A percentile compares a stretch with the other conserved stretches of the same genome.
phyloP scores from a whole-genome alignment of 1,140 invertebrate genomes.

The Caenorhabditis brenneri region DNA sequence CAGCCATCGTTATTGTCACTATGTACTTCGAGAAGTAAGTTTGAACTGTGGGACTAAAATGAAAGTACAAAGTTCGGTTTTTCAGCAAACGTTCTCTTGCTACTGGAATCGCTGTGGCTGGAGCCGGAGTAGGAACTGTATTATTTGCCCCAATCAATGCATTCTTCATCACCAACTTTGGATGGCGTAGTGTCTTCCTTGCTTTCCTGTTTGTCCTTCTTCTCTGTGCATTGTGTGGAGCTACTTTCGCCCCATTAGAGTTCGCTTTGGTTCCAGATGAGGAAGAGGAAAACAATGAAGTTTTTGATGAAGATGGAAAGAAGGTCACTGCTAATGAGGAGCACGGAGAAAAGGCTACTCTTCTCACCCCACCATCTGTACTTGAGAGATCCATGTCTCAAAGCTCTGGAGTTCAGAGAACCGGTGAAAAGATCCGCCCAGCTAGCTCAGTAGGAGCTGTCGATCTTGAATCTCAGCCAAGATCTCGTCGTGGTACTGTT shows the following conservation, averaged over 20 bases:
- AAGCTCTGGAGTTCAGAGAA: slow-evolving; percentile 16
- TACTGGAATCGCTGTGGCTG: slow-evolving; percentile 87
- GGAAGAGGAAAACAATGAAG: slow-evolving; percentile 52
- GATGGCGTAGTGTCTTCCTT: slow-evolving; percentile 77
- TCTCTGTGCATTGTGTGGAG: slow-evolving; percentile 83
- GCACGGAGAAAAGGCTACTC: slow-evolving; percentile 9
- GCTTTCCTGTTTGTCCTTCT: slow-evolving; percentile 73
- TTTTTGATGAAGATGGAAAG: slow-evolving; percentile 37
- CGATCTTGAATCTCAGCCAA: slow-evolving; percentile 11
- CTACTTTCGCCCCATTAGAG: slow-evolving; percentile 78
- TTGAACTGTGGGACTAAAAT: not conserved
- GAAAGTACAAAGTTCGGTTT: not conserved
- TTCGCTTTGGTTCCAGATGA: slow-evolving; percentile 75
- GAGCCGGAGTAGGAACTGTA: slow-evolving; percentile 86
- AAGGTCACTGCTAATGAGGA: not conserved
- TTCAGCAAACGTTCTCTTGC: slow-evolving; percentile 80
- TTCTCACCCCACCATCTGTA: not conserved
- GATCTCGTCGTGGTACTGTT: slow-evolving; percentile 60
- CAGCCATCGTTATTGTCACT: slow-evolving; percentile 85
- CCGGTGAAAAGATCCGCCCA: slow-evolving; percentile 17
- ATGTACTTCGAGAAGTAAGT: slow-evolving; percentile 86
- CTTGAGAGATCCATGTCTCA: slow-evolving; percentile 26
- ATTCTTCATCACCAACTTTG: slow-evolving; percentile 72
- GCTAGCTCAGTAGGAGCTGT: slow-evolving; percentile 30
- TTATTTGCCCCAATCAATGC: slow-evolving; percentile 75